These are phyloP conservation scores for Mormyrus lacerda DNA, from an alignment of 2,113 vertebrate species.

Conservation along the genomic window DNA sequence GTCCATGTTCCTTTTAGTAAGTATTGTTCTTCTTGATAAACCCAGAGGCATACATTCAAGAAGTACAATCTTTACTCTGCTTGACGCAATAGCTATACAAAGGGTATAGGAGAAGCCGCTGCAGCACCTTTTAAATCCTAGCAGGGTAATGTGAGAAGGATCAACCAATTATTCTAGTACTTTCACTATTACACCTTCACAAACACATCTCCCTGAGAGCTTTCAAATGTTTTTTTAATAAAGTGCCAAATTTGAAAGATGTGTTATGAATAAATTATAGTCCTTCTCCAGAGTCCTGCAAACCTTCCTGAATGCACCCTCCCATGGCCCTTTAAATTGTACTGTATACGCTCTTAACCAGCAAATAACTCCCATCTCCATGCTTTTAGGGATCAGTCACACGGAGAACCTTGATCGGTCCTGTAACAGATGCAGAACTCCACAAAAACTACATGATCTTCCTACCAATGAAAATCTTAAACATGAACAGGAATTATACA, in stretches of 20 bases:
- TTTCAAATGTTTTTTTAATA: not conserved
- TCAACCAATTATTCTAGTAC: not conserved
- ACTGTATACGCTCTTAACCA: not conserved
- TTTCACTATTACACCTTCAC: not conserved
- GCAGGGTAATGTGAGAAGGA: not conserved
- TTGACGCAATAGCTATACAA: not conserved
- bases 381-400: not conserved
- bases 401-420: not conserved
- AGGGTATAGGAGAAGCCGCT: not conserved
- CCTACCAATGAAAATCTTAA: not conserved
- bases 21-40: not conserved
- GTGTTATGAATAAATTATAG: slow-evolving; percentile 3
- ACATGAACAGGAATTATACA: not conserved
- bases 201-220: not conserved
- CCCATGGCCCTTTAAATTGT: not conserved
- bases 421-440: not conserved
- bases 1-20: not conserved
- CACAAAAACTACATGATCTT: not conserved
- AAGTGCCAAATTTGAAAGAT: not conserved
- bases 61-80: not conserved
- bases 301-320: not conserved
- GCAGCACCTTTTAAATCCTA: not conserved
- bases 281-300: not conserved
- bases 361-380: not conserved
- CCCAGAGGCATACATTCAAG: not conserved